Conservation (phyloP, 2,797 vertebrate species). For the Eremophila alpestris region DNA sequence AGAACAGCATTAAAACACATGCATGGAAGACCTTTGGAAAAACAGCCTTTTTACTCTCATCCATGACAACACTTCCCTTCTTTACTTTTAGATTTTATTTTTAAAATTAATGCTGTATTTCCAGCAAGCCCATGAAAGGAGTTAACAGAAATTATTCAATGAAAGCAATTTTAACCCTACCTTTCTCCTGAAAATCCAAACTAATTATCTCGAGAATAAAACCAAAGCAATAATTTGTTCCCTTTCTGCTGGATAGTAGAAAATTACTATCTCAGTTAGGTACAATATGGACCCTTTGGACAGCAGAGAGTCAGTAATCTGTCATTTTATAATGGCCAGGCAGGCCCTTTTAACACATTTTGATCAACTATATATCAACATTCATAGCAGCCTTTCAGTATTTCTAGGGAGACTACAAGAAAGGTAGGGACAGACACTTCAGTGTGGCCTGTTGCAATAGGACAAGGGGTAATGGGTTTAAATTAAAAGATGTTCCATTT, state of each 20-base stretch:
- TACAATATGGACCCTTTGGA: not conserved
- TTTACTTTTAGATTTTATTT: not conserved
- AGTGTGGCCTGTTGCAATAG: not conserved
- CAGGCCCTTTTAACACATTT: not conserved
- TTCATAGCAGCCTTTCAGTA: not conserved
- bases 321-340: not conserved
- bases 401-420: not conserved
- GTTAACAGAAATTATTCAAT: not conserved
- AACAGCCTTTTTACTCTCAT: not conserved
- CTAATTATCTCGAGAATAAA: not conserved
- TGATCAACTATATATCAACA: not conserved
- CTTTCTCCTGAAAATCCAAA: not conserved
- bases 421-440: not conserved
- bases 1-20: not conserved
- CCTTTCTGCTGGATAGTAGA: not conserved
- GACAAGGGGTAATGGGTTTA: not conserved
- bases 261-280: not conserved
- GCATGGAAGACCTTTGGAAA: not conserved
- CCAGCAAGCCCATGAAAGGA: not conserved
- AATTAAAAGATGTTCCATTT: not conserved
- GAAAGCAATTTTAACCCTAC: not conserved
- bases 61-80: not conserved
- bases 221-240: not conserved
- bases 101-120: not conserved
- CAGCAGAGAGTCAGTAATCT: not conserved